These are phyloP conservation scores for Nibea albiflora DNA, from an alignment of 2,113 vertebrate genomes.

Conservation along the genomic window DNA sequence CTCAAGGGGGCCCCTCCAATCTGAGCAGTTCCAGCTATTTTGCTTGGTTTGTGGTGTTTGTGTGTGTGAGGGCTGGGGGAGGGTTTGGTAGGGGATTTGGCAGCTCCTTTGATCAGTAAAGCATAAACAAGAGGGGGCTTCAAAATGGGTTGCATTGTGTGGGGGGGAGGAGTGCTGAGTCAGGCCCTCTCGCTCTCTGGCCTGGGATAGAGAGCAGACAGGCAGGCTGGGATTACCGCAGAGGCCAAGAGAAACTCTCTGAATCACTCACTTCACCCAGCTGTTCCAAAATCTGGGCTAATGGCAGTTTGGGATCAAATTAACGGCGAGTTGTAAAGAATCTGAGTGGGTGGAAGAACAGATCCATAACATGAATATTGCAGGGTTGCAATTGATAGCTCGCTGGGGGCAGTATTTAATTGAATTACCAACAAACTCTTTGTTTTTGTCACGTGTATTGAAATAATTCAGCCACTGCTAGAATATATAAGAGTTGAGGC, in stretches of 20 bases:
- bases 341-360: constrained; percentile 8
- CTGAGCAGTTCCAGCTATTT: constrained; percentile 84
- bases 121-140: constrained; percentile 91
- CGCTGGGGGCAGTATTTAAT: neutral
- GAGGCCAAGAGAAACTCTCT: constrained; percentile 68
- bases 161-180: constrained; percentile 85
- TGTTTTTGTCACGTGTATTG: constrained; percentile 4
- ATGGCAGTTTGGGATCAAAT: constrained; percentile 68
- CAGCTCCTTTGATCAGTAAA: constrained; percentile 93
- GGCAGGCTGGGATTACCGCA: constrained; percentile 73
- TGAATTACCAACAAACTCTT: neutral
- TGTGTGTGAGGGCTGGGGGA: constrained; percentile 78
- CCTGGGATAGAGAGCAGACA: constrained; percentile 77
- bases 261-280: constrained; percentile 73
- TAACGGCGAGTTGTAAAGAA: constrained; percentile 39
- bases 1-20: constrained; percentile 84
- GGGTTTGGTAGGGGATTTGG: constrained; percentile 84
- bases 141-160: constrained; percentile 89
- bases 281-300: constrained; percentile 70
- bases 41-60: constrained; percentile 83
- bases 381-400: neutral
- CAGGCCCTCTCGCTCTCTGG: constrained; percentile 78
- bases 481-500: neutral
- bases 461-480: neutral
- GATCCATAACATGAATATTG: neutral